Conservation (phyloP, 64 coral and sea anemone genomes). For the Catalaphyllia jardinei region DNA sequence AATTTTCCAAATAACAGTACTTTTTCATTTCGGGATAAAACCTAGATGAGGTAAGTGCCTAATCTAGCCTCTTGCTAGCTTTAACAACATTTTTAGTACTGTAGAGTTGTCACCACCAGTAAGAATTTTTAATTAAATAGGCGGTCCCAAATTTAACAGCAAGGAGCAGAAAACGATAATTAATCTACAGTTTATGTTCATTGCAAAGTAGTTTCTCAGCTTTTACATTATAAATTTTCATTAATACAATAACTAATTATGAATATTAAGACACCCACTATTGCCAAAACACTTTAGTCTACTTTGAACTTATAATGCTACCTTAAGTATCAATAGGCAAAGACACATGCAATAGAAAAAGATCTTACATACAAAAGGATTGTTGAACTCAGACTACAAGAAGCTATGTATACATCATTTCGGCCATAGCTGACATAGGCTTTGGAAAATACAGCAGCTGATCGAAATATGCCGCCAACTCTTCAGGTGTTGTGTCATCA, state of each 20-base stretch:
- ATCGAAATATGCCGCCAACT: slow-evolving; percentile 98
- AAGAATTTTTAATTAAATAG: not conserved
- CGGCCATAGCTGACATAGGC: slow-evolving; percentile 99
- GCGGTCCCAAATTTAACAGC: not conserved
- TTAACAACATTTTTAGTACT: no score
- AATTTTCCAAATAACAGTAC: no score
- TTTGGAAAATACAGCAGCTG: slow-evolving; percentile 95
- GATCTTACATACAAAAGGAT: no score
- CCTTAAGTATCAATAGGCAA: no score
- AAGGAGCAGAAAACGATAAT: not conserved
- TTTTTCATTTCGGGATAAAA: no score
- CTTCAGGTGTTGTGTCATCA: slow-evolving; percentile 97
- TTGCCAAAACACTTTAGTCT: no score
- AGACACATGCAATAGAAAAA: no score
- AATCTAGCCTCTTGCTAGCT: no score
- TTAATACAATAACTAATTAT: not conserved
- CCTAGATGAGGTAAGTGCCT: no score
- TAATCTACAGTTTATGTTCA: not conserved
- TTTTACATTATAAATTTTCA: not conserved
- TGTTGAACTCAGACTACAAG: not conserved
- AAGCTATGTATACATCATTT: slow-evolving; percentile 98
- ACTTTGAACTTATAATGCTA: no score
- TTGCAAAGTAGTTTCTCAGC: not conserved
- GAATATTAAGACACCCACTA: no score
- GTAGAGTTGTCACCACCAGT: no score